A percentile compares a stretch with the other conserved stretches of the same genome.
phyloP scores from a whole-genome alignment of 2,113 vertebrate genomes.

The Solenodon paradoxus region DNA sequence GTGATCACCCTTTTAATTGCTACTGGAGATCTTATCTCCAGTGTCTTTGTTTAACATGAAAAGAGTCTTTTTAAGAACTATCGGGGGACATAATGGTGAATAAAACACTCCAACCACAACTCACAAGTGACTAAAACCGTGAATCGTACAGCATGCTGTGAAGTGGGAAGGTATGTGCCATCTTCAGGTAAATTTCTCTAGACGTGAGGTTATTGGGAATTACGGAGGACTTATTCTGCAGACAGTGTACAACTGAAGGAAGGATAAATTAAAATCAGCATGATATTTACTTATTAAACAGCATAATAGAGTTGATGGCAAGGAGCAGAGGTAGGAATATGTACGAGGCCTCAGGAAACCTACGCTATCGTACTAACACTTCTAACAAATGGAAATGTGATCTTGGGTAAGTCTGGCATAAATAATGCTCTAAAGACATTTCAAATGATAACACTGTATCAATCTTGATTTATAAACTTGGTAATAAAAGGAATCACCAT shows the following conservation, averaged over 20 bases:
- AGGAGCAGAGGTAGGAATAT: not conserved
- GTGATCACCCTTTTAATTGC: not conserved
- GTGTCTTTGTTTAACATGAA: not conserved
- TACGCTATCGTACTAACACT: not conserved
- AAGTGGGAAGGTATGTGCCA: not conserved
- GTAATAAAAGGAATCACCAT: conserved; percentile 11
- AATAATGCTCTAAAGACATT: not conserved
- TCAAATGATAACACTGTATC: conserved; percentile 20
- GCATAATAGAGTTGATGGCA: not conserved
- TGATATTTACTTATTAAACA: not conserved
- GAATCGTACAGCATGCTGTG: not conserved
- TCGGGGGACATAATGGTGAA: not conserved
- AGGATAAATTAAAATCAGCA: not conserved
- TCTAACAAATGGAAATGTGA: conserved; percentile 11
- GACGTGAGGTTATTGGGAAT: not conserved
- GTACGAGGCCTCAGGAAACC: not conserved
- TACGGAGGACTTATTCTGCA: not conserved
- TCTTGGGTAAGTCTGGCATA: not conserved
- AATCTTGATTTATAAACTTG: conserved; percentile 27
- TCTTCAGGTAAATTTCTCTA: not conserved
- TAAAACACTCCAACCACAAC: not conserved
- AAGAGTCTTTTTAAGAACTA: conserved; percentile 1
- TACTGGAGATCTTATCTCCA: not conserved
- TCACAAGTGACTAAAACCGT: not conserved
- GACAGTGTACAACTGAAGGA: no score